Percentiles rank a stretch among this genome's conserved stretches.
Evolutionary conservation across 2,113 vertebrate genomes (phyloP).

Genomic region (Erythrolamprus reginae): DNA sequence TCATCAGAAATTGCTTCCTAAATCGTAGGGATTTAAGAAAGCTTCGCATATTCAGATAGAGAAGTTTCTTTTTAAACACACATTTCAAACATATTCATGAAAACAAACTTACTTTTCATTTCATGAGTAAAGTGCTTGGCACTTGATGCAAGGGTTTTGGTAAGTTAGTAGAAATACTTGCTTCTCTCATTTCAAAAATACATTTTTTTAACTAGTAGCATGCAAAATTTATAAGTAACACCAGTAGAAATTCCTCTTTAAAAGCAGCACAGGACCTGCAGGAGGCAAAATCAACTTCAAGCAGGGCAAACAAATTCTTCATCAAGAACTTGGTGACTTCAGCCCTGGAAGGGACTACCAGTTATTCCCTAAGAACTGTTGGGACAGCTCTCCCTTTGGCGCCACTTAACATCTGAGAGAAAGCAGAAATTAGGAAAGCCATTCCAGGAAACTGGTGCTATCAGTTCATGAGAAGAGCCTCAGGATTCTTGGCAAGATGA

Average conservation of each 20-base stretch:
- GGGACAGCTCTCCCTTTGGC: neutral
- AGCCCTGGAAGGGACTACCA: neutral
- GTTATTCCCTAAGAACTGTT: neutral
- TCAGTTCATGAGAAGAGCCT: neutral
- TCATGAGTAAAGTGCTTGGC: neutral
- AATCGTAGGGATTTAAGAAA: constrained; percentile 49
- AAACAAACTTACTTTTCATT: neutral
- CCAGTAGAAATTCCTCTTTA: neutral
- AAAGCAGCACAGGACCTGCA: neutral
- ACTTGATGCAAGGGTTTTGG: neutral
- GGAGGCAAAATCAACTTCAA: neutral
- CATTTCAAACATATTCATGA: neutral
- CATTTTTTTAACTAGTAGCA: neutral
- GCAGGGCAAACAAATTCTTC: neutral
- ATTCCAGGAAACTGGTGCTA: neutral
- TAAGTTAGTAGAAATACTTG: neutral
- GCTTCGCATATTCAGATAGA: neutral
- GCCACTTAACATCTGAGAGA: neutral
- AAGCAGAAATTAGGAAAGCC: neutral
- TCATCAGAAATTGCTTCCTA: constrained; percentile 50
- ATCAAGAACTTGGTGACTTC: neutral
- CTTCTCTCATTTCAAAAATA: neutral
- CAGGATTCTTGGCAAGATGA: neutral
- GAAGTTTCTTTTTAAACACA: neutral
- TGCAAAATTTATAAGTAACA: neutral